Percentiles rank a stretch among this genome's conserved stretches.
Conservation (phyloP, 1,140 invertebrate species). For the Listronotus bonariensis region DNA sequence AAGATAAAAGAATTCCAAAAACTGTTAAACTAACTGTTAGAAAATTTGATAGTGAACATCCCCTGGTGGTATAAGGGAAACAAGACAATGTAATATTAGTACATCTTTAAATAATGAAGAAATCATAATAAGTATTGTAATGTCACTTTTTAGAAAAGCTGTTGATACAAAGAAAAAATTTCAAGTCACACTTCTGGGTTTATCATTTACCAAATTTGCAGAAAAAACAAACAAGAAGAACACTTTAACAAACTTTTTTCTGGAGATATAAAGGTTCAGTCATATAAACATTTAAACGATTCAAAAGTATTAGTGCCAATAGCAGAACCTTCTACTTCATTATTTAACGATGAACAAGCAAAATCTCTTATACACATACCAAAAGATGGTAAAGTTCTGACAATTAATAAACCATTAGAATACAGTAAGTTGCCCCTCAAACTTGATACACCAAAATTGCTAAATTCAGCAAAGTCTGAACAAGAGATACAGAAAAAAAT, state of each 20-base stretch:
- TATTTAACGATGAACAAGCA: too few species aligned
- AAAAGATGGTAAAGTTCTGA: too few species aligned
- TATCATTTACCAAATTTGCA: slow-evolving; percentile 79
- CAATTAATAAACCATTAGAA: neutral
- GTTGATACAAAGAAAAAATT: slow-evolving; percentile 74
- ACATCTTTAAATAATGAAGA: slow-evolving; percentile 65
- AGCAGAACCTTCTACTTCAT: too few species aligned
- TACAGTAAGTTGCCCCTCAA: slow-evolving; percentile 64
- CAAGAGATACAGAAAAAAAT: slow-evolving; percentile 42
- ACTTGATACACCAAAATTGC: slow-evolving; percentile 65
- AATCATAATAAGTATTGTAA: slow-evolving; percentile 70
- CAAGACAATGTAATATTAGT: slow-evolving; percentile 71
- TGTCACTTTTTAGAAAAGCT: slow-evolving; percentile 75
- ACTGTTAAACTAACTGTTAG: slow-evolving; percentile 73
- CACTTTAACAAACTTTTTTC: slow-evolving; percentile 74
- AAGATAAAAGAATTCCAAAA: slow-evolving; percentile 76
- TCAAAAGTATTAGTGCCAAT: too few species aligned
- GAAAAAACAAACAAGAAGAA: slow-evolving; percentile 66
- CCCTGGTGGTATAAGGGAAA: slow-evolving; percentile 68
- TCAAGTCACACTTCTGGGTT: slow-evolving; percentile 75
- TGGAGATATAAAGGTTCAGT: slow-evolving; percentile 72
- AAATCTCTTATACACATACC: too few species aligned
- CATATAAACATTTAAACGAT: slow-evolving; percentile 38
- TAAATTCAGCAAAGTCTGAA: slow-evolving; percentile 60
- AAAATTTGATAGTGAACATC: slow-evolving; percentile 65